phyloP scores from a whole-genome alignment of 2,888 invertebrate genomes.

The Microchrysa polita region DNA sequence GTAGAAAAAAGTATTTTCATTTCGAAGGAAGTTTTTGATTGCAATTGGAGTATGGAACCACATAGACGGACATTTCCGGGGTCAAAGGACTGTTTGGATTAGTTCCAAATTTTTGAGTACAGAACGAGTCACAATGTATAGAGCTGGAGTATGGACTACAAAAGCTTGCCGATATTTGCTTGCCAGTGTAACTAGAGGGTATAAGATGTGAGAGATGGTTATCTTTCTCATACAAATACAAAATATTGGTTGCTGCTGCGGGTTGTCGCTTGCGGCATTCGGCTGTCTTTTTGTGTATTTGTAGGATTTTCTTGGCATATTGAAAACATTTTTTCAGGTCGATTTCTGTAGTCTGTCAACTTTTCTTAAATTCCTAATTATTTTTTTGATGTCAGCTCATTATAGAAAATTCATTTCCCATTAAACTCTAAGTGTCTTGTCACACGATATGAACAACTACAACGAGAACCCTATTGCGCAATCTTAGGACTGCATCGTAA shows the following conservation, averaged over 20 bases:
- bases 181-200: not conserved
- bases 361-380: too few relatives aligned
- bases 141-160: conserved; percentile 4
- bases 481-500: conserved; percentile 22
- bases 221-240: conserved; percentile 10
- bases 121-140: conserved; percentile 16
- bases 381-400: too few relatives aligned
- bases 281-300: too few relatives aligned
- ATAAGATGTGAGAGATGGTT: conserved; percentile 12
- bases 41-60: conserved; percentile 15
- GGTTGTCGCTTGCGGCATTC: conserved; percentile 4
- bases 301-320: too few relatives aligned
- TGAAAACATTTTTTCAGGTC: too few relatives aligned
- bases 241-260: too few relatives aligned
- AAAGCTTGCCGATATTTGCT: not conserved
- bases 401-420: not conserved
- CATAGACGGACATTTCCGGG: conserved; percentile 37
- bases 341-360: too few relatives aligned
- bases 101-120: conserved; percentile 38
- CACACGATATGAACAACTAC: conserved; percentile 1
- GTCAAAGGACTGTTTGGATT: conserved; percentile 42
- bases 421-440: conserved; percentile 16
- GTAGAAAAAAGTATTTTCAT: not conserved
- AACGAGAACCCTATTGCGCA: conserved; percentile 34
- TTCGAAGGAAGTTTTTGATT: not conserved